Conservation (phyloP, 2,797 vertebrate species). For the Galago senegalensis region DNA sequence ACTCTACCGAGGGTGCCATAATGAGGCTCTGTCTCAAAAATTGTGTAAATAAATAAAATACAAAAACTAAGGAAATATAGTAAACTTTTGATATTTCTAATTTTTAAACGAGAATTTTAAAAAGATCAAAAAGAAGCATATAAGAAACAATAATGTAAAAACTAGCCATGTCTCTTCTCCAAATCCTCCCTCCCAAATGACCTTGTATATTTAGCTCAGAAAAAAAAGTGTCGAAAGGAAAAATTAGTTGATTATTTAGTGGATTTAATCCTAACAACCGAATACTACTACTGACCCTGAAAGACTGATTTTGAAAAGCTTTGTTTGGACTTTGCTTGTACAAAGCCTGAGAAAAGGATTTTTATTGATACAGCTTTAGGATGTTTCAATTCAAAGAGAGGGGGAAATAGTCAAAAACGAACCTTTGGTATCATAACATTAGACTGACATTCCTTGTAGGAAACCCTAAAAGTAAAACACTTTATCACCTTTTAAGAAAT, state of each 20-base stretch:
- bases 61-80: neutral
- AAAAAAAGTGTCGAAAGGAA: neutral
- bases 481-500: constrained; percentile 51
- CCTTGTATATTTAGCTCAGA: neutral
- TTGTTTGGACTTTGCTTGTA: constrained; percentile 16
- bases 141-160: constrained; percentile 50
- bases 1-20: too few species aligned
- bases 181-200: constrained; percentile 5
- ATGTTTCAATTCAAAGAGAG: neutral
- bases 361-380: neutral
- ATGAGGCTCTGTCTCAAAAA: too few species aligned
- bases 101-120: constrained; percentile 50
- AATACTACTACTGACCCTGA: neutral
- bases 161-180: neutral
- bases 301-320: constrained; percentile 41
- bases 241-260: constrained; percentile 15
- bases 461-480: neutral
- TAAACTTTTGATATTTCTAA: constrained; percentile 43
- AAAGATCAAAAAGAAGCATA: neutral
- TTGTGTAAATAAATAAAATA: too few species aligned
- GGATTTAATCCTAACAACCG: constrained; percentile 7
- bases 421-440: neutral
- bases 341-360: neutral
- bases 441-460: neutral
- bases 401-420: neutral